Percentiles rank a stretch among this genome's conserved stretches.
These are phyloP conservation scores for Beroe forskalii DNA, from an alignment of 37 sponge, comb jelly and placozoan species.

Conservation along the genomic window DNA sequence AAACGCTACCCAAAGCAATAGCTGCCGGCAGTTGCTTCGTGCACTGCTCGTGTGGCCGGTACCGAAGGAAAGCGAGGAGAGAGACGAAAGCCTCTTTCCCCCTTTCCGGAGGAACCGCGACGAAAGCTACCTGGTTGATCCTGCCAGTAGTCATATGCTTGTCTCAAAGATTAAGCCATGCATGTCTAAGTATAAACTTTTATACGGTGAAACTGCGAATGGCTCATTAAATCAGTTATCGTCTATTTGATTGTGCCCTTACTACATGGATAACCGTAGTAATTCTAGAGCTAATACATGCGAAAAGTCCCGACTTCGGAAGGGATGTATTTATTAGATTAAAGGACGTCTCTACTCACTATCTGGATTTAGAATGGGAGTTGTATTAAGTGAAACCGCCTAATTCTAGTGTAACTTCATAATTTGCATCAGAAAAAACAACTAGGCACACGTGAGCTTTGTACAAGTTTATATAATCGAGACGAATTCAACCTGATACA, in stretches of 20 bases:
- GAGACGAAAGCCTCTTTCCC: background rate
- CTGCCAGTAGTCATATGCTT: conserved; percentile 92
- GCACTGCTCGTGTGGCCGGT: conserved; percentile 53
- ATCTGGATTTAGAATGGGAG: no score
- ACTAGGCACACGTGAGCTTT: no score
- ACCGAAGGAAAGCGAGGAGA: background rate
- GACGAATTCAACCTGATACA: no score
- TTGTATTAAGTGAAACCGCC: no score
- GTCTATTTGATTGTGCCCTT: conserved; percentile 80
- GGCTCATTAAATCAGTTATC: conserved; percentile 92
- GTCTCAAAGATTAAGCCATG: conserved; percentile 93
- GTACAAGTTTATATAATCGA: no score
- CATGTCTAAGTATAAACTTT: conserved; percentile 82
- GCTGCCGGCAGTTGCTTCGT: conserved; percentile 38
- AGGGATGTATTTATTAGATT: conserved; percentile 90
- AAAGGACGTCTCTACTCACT: no score
- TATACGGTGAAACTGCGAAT: conserved; percentile 87
- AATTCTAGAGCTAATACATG: conserved; percentile 91
- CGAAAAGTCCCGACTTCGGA: conserved; percentile 76
- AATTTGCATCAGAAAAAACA: no score
- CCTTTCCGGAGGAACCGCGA: conserved; percentile 15
- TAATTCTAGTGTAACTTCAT: no score
- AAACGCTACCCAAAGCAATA: conserved; percentile 2
- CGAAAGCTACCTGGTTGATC: conserved; percentile 86
- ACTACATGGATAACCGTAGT: conserved; percentile 83